These are phyloP conservation scores for Chironomus striatipennis DNA, from an alignment of 1,140 invertebrate species.

Conservation along the genomic window DNA sequence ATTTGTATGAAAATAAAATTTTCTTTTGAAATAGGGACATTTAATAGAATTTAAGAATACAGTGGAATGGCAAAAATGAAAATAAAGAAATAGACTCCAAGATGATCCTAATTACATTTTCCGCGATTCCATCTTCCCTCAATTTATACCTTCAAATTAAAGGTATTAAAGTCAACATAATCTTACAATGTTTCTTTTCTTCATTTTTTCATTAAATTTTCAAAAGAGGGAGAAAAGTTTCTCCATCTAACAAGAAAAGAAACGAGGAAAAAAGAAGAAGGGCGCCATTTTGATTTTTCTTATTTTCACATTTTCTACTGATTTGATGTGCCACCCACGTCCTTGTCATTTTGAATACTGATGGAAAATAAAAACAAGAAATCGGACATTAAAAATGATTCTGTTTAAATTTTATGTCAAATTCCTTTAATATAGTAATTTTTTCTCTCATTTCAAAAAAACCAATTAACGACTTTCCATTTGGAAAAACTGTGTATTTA, in stretches of 20 bases:
- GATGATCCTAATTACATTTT: background rate
- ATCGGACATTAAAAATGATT: too few relatives aligned
- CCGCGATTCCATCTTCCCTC: background rate
- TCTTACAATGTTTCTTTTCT: background rate
- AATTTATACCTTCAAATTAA: background rate
- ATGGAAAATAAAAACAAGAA: too few relatives aligned
- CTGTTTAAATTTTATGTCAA: too few relatives aligned
- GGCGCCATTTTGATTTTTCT: conserved; percentile 16
- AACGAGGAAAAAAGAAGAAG: background rate
- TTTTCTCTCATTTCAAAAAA: too few relatives aligned
- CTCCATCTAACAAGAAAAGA: background rate
- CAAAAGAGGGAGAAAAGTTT: background rate
- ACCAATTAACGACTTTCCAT: too few relatives aligned
- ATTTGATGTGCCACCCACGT: too few relatives aligned
- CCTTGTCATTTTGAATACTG: too few relatives aligned
- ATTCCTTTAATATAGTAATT: too few relatives aligned
- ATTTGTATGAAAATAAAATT: background rate
- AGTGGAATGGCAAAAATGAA: too few relatives aligned
- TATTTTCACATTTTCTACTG: background rate
- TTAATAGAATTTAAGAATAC: too few relatives aligned
- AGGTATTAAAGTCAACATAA: background rate
- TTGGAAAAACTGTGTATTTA: too few relatives aligned
- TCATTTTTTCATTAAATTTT: background rate
- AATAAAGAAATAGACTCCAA: too few relatives aligned
- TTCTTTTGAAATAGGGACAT: background rate